Conservation (phyloP, 2,888 invertebrate genomes). For the Drosophila mercatorum region DNA sequence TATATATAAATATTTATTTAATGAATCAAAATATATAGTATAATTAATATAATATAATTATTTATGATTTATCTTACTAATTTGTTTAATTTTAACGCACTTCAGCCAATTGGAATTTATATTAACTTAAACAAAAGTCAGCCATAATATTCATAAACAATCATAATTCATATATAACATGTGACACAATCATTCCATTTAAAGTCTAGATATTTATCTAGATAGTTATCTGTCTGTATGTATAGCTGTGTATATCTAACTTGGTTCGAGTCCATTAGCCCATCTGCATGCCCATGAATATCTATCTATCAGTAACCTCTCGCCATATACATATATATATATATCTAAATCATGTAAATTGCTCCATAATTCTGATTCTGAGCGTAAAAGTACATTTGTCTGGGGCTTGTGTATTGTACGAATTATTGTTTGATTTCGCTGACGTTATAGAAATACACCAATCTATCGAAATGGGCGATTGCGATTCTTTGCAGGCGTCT, state of each 20-base stretch:
- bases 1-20: too few species aligned
- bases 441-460: constrained; percentile 79
- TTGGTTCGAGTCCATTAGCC: constrained; percentile 22
- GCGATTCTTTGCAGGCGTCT: constrained; percentile 57
- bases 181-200: neutral
- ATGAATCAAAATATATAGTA: too few species aligned
- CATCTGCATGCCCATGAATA: constrained; percentile 43
- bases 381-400: constrained; percentile 21
- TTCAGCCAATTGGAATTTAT: neutral
- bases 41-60: too few species aligned
- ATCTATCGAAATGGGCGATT: constrained; percentile 67
- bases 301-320: neutral
- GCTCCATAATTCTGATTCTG: constrained; percentile 37
- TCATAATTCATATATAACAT: neutral
- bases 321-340: neutral
- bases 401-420: constrained; percentile 36
- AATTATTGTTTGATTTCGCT: constrained; percentile 24
- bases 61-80: neutral
- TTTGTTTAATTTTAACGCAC: neutral
- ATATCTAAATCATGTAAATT: constrained; percentile 42
- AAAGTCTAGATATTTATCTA: neutral
- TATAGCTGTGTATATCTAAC: constrained; percentile 1
- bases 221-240: neutral
- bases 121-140: neutral
- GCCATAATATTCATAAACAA: too few species aligned